A percentile compares a stretch with the other conserved stretches of the same genome.
Conservation (phyloP, 2,888 invertebrate species). For the Ormia ochracea region DNA sequence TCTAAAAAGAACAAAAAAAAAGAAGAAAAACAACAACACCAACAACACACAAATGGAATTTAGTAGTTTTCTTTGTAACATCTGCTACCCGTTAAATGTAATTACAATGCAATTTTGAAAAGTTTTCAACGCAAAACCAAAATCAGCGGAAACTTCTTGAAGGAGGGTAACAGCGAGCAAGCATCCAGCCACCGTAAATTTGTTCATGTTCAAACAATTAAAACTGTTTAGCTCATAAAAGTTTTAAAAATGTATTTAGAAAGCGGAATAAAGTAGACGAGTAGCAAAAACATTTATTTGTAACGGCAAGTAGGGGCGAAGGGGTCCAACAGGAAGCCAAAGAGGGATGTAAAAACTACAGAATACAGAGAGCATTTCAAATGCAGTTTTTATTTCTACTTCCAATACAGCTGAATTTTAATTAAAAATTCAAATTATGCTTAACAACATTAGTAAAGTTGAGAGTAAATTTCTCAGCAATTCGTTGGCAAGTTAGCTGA, state of each 20-base stretch:
- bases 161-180: background rate
- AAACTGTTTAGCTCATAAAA: constrained; percentile 45
- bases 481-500: too few relatives aligned
- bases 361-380: constrained; percentile 5
- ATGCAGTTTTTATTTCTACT: background rate
- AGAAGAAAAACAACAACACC: too few relatives aligned
- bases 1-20: background rate
- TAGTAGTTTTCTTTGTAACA: constrained; percentile 16
- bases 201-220: constrained; percentile 47
- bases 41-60: constrained; percentile 13
- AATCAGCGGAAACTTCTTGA: background rate
- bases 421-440: background rate
- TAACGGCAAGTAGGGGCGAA: too few relatives aligned
- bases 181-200: background rate
- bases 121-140: constrained; percentile 17
- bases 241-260: constrained; percentile 23
- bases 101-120: constrained; percentile 51
- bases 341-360: background rate
- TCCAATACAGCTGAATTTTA: background rate
- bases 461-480: too few relatives aligned
- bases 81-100: constrained; percentile 46
- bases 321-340: background rate
- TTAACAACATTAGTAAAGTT: too few relatives aligned
- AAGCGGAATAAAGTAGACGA: background rate
- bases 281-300: background rate